Evolutionary conservation across 2,888 invertebrate genomes (phyloP), one percentile per base, ranked within the genome.

Genomic region (Melieria omissa): DNA sequence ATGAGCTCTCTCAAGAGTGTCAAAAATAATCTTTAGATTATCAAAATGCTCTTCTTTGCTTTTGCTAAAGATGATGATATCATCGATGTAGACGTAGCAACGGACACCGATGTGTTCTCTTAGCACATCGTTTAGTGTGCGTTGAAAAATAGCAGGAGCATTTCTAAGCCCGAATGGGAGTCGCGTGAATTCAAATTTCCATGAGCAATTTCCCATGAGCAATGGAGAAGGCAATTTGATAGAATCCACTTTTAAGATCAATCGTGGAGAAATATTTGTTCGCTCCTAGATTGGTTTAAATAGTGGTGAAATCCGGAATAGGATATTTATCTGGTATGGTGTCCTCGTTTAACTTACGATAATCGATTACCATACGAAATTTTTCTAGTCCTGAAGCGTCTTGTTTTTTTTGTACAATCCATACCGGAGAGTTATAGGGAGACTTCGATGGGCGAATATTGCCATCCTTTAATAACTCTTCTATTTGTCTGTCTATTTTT

Each of bases 61-160:
- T 54, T 64, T 70, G 41, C 64, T 42, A 5, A 69, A 69, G 6
- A 70, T 49, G 29, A 70, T 41, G 5, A 74, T 67, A 61, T 72
- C 66, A 42, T 73, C 71, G 44, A 73, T 75, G 49, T 75, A 72
- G 5, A 70, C 49, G 52, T 65, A 74, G 65, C 70, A 72, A n/a
- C 65, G 47, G 16, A 64, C 45, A 44, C 67, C 70, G 10, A 70
- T 71, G 29, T 64, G 63, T 71, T 71, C 54, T 16, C 55, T 61
- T 8, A 71, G 62, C 29, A 66, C 62, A 47, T 65, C 65, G 9
- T 62, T 46, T 12, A 62, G 42, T 4, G 61, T 66, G 45, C 62
- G 60, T 14, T 71, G 67, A 12, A 71, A 69, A 66, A 70, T 69
- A 7, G 71, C 46, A 5, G 71, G 71, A n/a, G 74, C 69, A 16